Evolutionary conservation across 1,140 invertebrate genomes (phyloP), one percentile per base, ranked within the genome.

Genomic region (Cotesia vestalis): DNA sequence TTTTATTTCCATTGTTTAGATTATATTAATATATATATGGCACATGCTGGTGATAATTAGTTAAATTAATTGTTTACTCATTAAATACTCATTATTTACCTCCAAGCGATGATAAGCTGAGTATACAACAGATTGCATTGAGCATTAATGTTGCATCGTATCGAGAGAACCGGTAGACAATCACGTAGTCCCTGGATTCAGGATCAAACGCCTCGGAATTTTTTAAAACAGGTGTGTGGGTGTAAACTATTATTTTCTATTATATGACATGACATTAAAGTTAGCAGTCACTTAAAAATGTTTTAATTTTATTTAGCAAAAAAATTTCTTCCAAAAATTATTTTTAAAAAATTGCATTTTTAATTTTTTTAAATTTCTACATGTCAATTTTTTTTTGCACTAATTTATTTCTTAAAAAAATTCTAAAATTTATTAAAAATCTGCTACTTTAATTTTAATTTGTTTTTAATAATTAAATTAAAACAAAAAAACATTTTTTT

Each of bases 151-250:
- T 11, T 34, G 17, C 38, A 17, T 12, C 12, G n/a, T 51, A 17
- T n/a, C 12, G 17, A n/a, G 17, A 55, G 5, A 55, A 55, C 53
- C 53, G 53, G n/a, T 55, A 55, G 53, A 55, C 53, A 55, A 55
- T 55, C 53, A 55, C 17, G 17, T 20, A 66, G 63, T 64, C 14
- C 6, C 20, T 53, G 63, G 20, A 66, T 20, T 66, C 40, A 36
- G 63, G 40, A 66, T 17, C 35, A 40, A 66, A 66, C 38, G 63
- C 63, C 63, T 52, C 63, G 63, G 63, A 52, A 40, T 20, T 20
- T 20, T 66, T 46, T 8, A 38, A 66, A 66, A 66, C 38, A 66
- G 63, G 63, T 66, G 63, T 51, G 63, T 66, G 27, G n/a, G 46
- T 51, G 27, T 17, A 17, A 17, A 17, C 17, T 17, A 17, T 17